Percentiles rank a stretch among this genome's conserved stretches.
These are phyloP conservation scores for Poecilobothrus nobilitatus DNA, from an alignment of 2,888 invertebrate species.

Conservation along the genomic window DNA sequence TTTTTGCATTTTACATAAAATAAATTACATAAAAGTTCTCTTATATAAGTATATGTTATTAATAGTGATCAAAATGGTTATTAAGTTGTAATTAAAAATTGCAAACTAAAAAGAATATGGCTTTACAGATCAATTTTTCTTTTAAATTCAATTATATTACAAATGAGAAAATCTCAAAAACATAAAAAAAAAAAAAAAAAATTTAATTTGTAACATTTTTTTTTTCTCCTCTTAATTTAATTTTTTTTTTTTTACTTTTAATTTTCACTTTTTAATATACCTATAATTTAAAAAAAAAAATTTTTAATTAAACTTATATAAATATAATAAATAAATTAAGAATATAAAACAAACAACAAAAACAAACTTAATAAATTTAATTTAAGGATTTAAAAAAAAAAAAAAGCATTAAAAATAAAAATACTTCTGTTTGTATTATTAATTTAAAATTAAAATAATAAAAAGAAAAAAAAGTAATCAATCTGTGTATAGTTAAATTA, in stretches of 20 bases:
- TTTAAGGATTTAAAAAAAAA: neutral
- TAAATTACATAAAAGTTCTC: no score
- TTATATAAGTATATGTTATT: no score
- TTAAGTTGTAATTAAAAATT: no score
- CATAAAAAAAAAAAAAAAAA: no score
- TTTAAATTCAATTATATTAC: no score
- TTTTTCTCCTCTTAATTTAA: neutral
- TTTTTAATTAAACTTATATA: neutral
- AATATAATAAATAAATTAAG: slow-evolving; percentile 4
- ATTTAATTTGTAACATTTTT: neutral
- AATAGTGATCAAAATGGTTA: no score
- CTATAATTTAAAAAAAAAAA: neutral
- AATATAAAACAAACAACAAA: neutral
- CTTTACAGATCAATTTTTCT: no score
- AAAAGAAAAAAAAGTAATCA: neutral
- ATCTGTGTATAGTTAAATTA: slow-evolving; percentile 6
- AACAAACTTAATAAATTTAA: neutral
- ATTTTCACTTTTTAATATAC: no score
- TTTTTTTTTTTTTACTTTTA: neutral
- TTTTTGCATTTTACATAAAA: no score
- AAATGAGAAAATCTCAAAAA: no score
- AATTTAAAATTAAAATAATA: neutral
- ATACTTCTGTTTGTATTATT: slow-evolving; percentile 1
- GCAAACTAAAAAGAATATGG: no score
- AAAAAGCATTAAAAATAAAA: neutral